These are phyloP conservation scores for Spinibarbus caldwelli DNA, from an alignment of 2,797 vertebrate species.

Conservation along the genomic window DNA sequence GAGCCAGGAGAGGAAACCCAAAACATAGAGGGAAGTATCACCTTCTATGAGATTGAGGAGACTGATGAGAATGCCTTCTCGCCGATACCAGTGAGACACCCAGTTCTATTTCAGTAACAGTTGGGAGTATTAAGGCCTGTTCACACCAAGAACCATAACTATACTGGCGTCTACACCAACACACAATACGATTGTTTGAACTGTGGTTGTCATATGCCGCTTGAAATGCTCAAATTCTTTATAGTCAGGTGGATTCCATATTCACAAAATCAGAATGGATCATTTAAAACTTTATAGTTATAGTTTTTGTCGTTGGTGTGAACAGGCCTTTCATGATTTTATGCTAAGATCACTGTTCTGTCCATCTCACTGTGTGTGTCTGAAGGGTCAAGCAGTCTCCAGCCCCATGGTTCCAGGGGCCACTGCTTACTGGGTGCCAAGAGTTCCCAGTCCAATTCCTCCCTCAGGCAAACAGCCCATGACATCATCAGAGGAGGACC, in stretches of 20 bases:
- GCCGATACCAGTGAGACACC: conserved; percentile 77
- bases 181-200: no score
- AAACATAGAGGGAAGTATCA: conserved; percentile 79
- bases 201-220: neutral
- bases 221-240: neutral
- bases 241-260: neutral
- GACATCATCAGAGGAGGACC: conserved; percentile 85
- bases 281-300: neutral
- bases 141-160: neutral
- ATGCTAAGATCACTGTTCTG: neutral
- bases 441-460: conserved; percentile 68
- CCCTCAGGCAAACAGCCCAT: conserved; percentile 74
- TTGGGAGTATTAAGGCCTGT: neutral
- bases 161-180: neutral
- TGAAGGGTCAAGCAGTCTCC: conserved; percentile 75
- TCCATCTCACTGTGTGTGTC: neutral
- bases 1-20: conserved; percentile 75
- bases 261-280: neutral
- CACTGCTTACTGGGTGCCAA: conserved; percentile 82
- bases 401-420: conserved; percentile 73
- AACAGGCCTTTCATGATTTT: neutral
- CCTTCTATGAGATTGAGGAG: conserved; percentile 87
- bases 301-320: no score
- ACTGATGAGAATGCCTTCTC: conserved; percentile 77
- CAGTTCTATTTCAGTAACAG: neutral